phyloP scores from a whole-genome alignment of 2,113 vertebrate species.

The Accipiter virgatus region DNA sequence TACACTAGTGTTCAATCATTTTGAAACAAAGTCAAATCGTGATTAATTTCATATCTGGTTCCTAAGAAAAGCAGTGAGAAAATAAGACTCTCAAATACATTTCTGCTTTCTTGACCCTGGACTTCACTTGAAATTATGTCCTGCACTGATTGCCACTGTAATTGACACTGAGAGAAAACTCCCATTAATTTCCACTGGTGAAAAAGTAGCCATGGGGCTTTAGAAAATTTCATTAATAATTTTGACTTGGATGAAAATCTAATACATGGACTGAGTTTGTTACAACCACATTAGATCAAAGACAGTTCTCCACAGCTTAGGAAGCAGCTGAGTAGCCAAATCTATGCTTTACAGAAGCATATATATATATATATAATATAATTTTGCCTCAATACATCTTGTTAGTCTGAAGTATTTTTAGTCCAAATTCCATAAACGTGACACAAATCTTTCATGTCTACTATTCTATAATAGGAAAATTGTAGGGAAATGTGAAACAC shows the following conservation, averaged over 20 bases:
- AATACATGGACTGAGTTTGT: neutral
- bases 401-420: neutral
- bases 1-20: neutral
- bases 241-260: neutral
- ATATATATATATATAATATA: neutral
- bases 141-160: neutral
- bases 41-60: neutral
- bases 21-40: neutral
- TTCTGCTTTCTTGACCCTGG: neutral
- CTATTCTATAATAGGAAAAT: neutral
- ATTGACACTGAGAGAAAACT: neutral
- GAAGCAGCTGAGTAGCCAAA: neutral
- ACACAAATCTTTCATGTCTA: neutral
- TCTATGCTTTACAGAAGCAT: neutral
- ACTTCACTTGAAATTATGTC: neutral
- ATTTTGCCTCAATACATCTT: neutral
- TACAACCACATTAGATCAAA: neutral
- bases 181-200: neutral
- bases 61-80: neutral
- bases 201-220: neutral
- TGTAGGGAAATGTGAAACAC: neutral
- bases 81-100: neutral
- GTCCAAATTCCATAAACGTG: neutral
- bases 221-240: neutral
- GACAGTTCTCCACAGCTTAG: neutral